phyloP scores from a whole-genome alignment of 1,140 invertebrate genomes.

The Drosophila tristis region DNA sequence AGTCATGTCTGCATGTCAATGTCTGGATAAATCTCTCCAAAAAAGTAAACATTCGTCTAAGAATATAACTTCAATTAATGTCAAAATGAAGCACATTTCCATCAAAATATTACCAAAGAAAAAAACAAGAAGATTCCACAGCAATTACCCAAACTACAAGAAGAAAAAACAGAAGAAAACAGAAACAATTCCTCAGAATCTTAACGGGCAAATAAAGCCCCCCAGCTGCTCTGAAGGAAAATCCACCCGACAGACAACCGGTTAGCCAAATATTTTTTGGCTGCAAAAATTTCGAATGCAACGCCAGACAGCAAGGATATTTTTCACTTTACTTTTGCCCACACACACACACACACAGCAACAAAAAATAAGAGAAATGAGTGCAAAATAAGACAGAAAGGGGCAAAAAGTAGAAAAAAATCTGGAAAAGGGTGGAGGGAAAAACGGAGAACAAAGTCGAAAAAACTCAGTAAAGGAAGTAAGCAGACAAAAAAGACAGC shows the following conservation, averaged over 20 bases:
- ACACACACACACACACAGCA: too few species aligned
- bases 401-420: too few species aligned
- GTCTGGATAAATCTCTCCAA: too few species aligned
- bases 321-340: slow-evolving; percentile 62
- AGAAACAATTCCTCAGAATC: slow-evolving; percentile 21
- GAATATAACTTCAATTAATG: slow-evolving; percentile 48
- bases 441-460: neutral
- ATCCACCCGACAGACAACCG: slow-evolving; percentile 31
- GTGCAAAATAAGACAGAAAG: slow-evolving; percentile 1
- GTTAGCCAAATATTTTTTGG: slow-evolving; percentile 26
- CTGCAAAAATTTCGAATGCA: slow-evolving; percentile 64
- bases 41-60: too few species aligned
- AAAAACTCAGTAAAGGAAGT: too few species aligned
- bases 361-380: slow-evolving; percentile 14
- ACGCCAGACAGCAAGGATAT: slow-evolving; percentile 69
- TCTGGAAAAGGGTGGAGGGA: neutral
- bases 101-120: too few species aligned
- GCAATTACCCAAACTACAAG: neutral
- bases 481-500: slow-evolving; percentile 4
- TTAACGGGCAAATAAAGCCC: slow-evolving; percentile 8
- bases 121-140: neutral
- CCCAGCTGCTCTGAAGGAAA: slow-evolving; percentile 9
- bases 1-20: too few species aligned
- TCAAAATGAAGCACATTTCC: slow-evolving; percentile 31
- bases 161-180: neutral